Conservation (phyloP, 2,113 vertebrate genomes). For the Syngnathoides biaculeatus region DNA sequence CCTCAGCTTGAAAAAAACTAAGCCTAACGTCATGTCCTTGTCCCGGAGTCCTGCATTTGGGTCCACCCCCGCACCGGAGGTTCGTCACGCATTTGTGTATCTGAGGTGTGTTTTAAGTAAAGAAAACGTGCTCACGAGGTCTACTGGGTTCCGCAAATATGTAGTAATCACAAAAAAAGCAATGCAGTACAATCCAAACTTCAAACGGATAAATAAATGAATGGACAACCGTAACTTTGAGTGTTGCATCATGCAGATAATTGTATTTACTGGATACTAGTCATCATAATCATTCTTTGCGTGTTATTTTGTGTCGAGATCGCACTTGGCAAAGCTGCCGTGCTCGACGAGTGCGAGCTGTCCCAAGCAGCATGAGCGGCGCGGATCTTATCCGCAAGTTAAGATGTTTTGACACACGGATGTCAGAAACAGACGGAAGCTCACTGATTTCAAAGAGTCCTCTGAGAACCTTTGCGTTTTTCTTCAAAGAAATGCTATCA, state of each 20-base stretch:
- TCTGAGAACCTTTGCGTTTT: constrained; percentile 7
- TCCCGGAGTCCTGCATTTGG: too few relatives aligned
- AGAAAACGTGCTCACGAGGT: too few relatives aligned
- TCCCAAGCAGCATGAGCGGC: constrained; percentile 50
- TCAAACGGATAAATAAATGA: not conserved
- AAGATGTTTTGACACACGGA: constrained; percentile 59
- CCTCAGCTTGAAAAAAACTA: too few relatives aligned
- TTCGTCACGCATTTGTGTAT: too few relatives aligned
- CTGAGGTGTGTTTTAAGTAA: too few relatives aligned
- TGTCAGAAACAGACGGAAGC: constrained; percentile 35
- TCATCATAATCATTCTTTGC: constrained; percentile 42
- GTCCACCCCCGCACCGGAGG: too few relatives aligned
- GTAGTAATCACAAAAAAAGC: too few relatives aligned
- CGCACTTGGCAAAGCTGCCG: constrained; percentile 24
- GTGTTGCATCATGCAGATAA: constrained; percentile 15
- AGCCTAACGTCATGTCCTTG: too few relatives aligned
- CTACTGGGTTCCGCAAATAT: too few relatives aligned
- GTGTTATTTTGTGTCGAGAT: constrained; percentile 40
- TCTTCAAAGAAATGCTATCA: constrained; percentile 38
- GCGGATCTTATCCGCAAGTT: constrained; percentile 58
- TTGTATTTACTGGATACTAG: constrained; percentile 30
- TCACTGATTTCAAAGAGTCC: constrained; percentile 42
- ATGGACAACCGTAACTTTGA: not conserved
- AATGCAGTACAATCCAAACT: too few relatives aligned
- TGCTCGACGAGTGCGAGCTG: constrained; percentile 36